Base-by-base conservation (phyloP, 1,140 invertebrate genomes). In the Odontomachus brunneus region DNA sequence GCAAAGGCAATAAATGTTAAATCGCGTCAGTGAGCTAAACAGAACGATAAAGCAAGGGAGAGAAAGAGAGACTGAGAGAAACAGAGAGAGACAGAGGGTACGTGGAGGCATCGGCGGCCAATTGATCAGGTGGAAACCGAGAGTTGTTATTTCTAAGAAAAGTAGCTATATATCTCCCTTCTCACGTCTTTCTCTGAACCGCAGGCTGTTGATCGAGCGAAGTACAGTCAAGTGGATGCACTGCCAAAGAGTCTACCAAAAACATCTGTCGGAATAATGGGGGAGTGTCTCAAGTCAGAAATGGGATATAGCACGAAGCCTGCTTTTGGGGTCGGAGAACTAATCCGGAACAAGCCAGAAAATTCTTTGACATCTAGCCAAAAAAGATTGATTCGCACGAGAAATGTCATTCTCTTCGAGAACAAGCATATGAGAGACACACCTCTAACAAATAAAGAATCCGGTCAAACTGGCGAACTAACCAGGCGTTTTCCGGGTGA, bases 81-180 rank as follows among this genome's bases (percentile, higher is more conserved):
- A 44, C 3, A 44, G 38, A 44, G 85, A 86, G 91, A 92, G 86
- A 85, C 88, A 89, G 91, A 92, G 87, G 91, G 91, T 90, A 90
- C 69, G 89, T 92, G 89, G 88, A 82, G 66, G 9, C 62, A 76
- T 76, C 60, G 66, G 73, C 33, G 44, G 53, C 60, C 55, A 74
- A 71, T 66, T 29, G 29, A 48, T 51, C 26, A 3, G 12, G 19
- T n/a, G 44, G 17, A 73, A 74, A 60, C n/a, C n/a, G 53, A 59
- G 19, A 69, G 11, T 29, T 51, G 19, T 55, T 53, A 76, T 76
- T 55, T 66, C 19, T 55, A 76, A 7, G 38, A 55, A 76, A 63
- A 63, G 29, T 72, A 63, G 7, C 15, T 11, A 57, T 59, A 38
- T 63, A 49, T 65, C 53, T 57, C 44, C n/a, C 53, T 86, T 44